Base-by-base conservation (phyloP, 2,113 vertebrate species). In the Euleptes europaea region DNA sequence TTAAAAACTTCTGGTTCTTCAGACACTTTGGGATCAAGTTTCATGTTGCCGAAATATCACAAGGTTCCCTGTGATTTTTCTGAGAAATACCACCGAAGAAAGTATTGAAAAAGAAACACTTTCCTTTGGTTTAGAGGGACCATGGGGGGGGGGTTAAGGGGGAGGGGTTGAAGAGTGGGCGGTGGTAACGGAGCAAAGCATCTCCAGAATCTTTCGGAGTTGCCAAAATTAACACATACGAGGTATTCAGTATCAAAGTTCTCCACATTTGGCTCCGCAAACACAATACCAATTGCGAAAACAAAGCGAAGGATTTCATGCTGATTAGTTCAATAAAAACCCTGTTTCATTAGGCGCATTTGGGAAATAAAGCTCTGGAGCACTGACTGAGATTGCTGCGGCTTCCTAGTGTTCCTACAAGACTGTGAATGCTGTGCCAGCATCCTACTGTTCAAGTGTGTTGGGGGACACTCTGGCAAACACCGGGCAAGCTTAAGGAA, bases 151-250 rank as follows among this genome's bases (percentile, higher is more conserved):
- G 94, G 95, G 95, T 94, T 94, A 33, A 49, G n/a, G 91, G 92
- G 94, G 51, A 38, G 91, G 95, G 94, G 92, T 92, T 93, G 96
- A 94, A 92, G 93, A 94, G 89, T 91, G 95, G 96, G 96, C 96
- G 95, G 94, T 95, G 94, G 96, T 91, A 96, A 96, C 96, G 95
- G 89, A 95, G 96, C 96, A 96, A 97, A 93, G 96, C 97, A 98
- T 98, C 98, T 96, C 96, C 96, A 98, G 96, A 98, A 98, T 98
- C 96, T 96, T 92, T 88, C 90, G 91, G 84, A 67, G 91, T 92
- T 98, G 98, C 98, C 98, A 99, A 99, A 96, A 97, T 97, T 98
- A 99, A 98, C 98, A 99, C 97, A 97, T 97, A 97, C 92, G 93
- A 97, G 96, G 97, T 97, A 97, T 98, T 98, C 95, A 88, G 97